A percentile compares a stretch with the other conserved stretches of the same genome.
phyloP scores from a whole-genome alignment of 2,888 invertebrate species.

The Archaeoteleia sp. region DNA sequence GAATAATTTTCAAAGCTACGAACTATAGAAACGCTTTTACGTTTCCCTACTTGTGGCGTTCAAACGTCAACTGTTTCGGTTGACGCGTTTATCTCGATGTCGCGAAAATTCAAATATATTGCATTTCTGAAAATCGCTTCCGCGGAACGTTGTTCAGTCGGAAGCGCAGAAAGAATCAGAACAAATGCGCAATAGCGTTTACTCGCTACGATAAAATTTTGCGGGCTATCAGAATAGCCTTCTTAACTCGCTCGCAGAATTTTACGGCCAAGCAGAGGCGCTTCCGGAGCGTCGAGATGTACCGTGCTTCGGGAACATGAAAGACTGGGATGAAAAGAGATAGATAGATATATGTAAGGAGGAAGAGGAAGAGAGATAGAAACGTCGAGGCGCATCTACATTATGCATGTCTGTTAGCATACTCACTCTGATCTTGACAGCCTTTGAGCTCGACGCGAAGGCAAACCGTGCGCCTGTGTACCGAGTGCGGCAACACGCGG shows the following conservation, averaged over 20 bases:
- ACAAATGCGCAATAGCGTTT: constrained; percentile 10
- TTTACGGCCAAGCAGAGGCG: no score
- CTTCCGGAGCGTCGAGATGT: no score
- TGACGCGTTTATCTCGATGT: constrained; percentile 25
- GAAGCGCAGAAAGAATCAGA: neutral
- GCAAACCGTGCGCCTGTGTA: constrained; percentile 83
- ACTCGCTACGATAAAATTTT: constrained; percentile 11
- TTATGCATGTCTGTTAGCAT: constrained; percentile 41
- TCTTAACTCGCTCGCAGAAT: no score
- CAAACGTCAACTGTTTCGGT: constrained; percentile 22
- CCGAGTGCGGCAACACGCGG: constrained; percentile 84
- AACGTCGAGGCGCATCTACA: constrained; percentile 27
- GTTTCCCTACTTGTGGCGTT: no score
- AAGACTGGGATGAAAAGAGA: neutral
- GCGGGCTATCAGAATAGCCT: no score
- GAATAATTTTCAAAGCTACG: no score
- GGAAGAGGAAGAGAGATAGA: constrained; percentile 9
- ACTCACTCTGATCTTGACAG: constrained; percentile 81
- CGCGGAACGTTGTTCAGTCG: constrained; percentile 3
- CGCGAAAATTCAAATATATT: constrained; percentile 28
- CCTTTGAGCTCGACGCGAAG: constrained; percentile 85
- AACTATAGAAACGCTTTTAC: no score
- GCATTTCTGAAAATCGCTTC: constrained; percentile 29
- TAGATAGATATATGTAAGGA: constrained; percentile 1
- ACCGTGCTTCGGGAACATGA: no score